These are phyloP conservation scores for Helicoverpa armigera DNA, from an alignment of 1,140 invertebrate species.

Conservation along the genomic window DNA sequence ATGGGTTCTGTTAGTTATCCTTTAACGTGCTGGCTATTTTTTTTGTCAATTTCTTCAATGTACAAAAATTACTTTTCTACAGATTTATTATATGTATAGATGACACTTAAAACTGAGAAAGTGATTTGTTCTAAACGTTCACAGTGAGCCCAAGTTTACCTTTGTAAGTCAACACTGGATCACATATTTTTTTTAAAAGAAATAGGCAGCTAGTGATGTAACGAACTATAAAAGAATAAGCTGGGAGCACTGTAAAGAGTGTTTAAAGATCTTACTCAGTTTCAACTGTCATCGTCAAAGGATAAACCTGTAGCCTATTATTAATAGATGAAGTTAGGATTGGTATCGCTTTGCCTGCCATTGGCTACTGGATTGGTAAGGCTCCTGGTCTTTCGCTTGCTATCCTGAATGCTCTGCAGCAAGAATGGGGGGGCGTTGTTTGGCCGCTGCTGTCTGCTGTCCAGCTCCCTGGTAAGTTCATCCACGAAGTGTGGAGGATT, in stretches of 20 bases:
- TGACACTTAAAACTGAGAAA: neutral
- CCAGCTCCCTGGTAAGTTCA: constrained; percentile 73
- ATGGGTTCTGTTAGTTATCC: too few relatives aligned
- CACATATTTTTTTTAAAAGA: neutral
- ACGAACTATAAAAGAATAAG: neutral
- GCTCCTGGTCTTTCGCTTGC: constrained; percentile 66
- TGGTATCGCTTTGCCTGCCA: constrained; percentile 73
- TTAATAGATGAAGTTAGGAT: constrained; percentile 82
- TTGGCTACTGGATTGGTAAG: constrained; percentile 62
- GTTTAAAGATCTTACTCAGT: neutral
- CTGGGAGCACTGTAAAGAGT: neutral
- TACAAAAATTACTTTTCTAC: too few relatives aligned
- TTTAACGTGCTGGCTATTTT: too few relatives aligned
- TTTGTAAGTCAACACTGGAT: neutral
- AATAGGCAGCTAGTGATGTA: neutral
- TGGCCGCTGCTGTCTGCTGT: constrained; percentile 68
- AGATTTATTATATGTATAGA: too few relatives aligned
- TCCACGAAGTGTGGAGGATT: constrained; percentile 69
- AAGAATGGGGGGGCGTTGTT: constrained; percentile 73
- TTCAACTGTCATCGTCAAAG: neutral
- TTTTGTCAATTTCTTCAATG: too few relatives aligned
- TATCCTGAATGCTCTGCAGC: constrained; percentile 75
- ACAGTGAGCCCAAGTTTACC: neutral
- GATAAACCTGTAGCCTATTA: neutral
- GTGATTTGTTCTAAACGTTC: neutral